Evolutionary conservation across 2,888 invertebrate genomes (phyloP), one percentile per base, ranked within the genome.

Genomic region (Furcula furcula): DNA sequence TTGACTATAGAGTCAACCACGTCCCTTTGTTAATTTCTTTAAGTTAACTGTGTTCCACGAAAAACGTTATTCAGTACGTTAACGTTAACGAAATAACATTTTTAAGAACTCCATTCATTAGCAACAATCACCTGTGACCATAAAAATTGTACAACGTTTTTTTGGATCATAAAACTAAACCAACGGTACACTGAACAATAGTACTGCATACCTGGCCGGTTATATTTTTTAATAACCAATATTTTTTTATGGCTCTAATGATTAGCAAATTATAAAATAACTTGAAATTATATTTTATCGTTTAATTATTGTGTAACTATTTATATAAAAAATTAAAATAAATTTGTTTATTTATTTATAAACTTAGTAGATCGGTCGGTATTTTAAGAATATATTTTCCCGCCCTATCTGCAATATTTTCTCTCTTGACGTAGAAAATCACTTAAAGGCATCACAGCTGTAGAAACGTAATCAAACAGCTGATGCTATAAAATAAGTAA

Each of bases 401-500:
- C 39, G 48, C 57, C 58, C 57, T 32, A 54, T 31, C 29, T n/a
- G 26, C 19, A 9, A 9, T 49, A 46, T 54, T 47, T 45, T 57
- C 50, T 56, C 45, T 53, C 51, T 44, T 46, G 41, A 40, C 31
- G 25, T 29, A 36, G 43, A 55, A 53, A 61, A 65, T 66, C 58
- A 40, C 49, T 53, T 36, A 47, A 58, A 59, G 54, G 55, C 52
- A 42, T 52, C 31, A 64, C 65, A 67, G 56, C 53, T 73, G 67
- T 68, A 63, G 68, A 76, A 69, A 73, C 73, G 76, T 65, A 75
- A 76, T 66, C 57, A 63, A 76, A 75, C 85, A 85, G 83, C 84
- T 87, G 84, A 77, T 81, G 64, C 72, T 65, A 69, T 79, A 74
- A 80, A 76, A 72, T 76, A 70, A 76, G 72, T 76, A 70, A 62